Conservation (phyloP, 2,797 vertebrate species). For the Allobates femoralis region DNA sequence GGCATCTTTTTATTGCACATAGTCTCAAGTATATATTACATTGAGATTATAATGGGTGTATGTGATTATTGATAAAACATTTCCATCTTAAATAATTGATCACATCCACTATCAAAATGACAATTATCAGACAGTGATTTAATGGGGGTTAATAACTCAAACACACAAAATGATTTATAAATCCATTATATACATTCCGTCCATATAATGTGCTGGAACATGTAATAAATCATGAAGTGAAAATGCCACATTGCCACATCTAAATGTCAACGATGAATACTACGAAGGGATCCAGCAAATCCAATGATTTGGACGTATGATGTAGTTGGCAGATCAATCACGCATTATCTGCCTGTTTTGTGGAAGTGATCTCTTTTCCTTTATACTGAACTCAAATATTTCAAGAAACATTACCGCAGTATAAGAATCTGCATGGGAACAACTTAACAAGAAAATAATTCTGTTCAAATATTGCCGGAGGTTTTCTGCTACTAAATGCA, state of each 20-base stretch:
- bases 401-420: slow-evolving; percentile 7
- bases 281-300: slow-evolving; percentile 22
- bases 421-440: slow-evolving; percentile 34
- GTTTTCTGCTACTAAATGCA: slow-evolving; percentile 39
- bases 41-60: too few species aligned
- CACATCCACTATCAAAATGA: neutral
- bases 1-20: too few species aligned
- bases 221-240: slow-evolving; percentile 42
- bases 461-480: slow-evolving; percentile 50
- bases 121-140: neutral
- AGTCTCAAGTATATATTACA: too few species aligned
- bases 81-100: neutral
- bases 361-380: slow-evolving; percentile 13
- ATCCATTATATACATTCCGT: neutral
- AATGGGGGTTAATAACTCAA: neutral
- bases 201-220: slow-evolving; percentile 21
- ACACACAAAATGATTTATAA: neutral
- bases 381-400: slow-evolving; percentile 17
- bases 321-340: slow-evolving; percentile 47
- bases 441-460: slow-evolving; percentile 49
- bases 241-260: slow-evolving; percentile 42
- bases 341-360: slow-evolving; percentile 24
- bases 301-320: neutral
- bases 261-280: slow-evolving; percentile 39
- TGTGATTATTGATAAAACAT: neutral